These are phyloP conservation scores for Platanista minor DNA, from an alignment of 2,113 vertebrate species.

Conservation along the genomic window DNA sequence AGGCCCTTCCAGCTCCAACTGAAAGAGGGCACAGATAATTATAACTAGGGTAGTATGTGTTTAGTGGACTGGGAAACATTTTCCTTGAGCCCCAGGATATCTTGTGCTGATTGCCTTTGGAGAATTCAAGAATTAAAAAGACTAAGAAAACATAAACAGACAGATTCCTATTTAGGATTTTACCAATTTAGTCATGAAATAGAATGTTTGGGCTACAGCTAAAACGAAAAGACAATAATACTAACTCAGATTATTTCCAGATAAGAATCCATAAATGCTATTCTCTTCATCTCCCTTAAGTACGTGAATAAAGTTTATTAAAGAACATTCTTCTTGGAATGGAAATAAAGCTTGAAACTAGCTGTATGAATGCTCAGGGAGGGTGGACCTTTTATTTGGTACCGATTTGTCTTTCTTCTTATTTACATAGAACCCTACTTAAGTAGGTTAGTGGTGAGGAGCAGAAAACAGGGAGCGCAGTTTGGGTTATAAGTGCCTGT, in stretches of 20 bases:
- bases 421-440: not conserved
- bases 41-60: not conserved
- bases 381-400: not conserved
- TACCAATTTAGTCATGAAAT: not conserved
- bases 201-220: not conserved
- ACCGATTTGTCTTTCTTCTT: not conserved
- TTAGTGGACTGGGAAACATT: not conserved
- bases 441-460: not conserved
- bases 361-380: not conserved
- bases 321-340: not conserved
- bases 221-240: not conserved
- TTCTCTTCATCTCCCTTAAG: slow-evolving; percentile 1
- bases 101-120: not conserved
- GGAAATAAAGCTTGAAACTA: not conserved
- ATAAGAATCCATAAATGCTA: not conserved
- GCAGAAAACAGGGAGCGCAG: not conserved
- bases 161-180: slow-evolving; percentile 26
- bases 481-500: not conserved
- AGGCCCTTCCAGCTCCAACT: not conserved
- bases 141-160: not conserved
- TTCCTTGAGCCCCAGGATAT: not conserved
- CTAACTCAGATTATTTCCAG: not conserved
- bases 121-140: not conserved
- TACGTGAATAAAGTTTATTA: not conserved
- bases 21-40: not conserved